These are phyloP conservation scores for Germaria angustata DNA, from an alignment of 2,888 invertebrate species.

Conservation along the genomic window DNA sequence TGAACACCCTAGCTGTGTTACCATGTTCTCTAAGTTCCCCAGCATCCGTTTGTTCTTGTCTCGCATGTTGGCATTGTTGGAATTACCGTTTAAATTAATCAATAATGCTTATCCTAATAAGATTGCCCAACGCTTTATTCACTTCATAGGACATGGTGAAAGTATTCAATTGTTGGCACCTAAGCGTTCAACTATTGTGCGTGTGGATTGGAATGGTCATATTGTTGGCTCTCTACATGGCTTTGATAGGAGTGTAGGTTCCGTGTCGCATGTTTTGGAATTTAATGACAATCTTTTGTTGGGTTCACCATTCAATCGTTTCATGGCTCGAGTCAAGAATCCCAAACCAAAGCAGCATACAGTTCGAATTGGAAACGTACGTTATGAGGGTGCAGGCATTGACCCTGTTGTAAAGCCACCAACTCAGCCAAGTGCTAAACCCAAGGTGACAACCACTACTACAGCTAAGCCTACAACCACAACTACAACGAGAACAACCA, in stretches of 20 bases:
- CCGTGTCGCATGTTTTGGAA: constrained; percentile 85
- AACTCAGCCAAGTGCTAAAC: constrained; percentile 69
- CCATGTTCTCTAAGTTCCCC: constrained; percentile 84
- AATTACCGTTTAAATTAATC: constrained; percentile 84
- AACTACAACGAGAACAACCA: constrained; percentile 68
- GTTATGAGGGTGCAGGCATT: constrained; percentile 75
- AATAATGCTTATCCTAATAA: constrained; percentile 85
- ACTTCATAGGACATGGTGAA: constrained; percentile 86
- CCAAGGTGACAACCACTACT: constrained; percentile 32
- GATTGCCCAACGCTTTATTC: constrained; percentile 83
- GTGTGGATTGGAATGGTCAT: constrained; percentile 86
- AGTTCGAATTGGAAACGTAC: constrained; percentile 76
- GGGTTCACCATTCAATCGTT: constrained; percentile 86
- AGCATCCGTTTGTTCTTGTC: constrained; percentile 84
- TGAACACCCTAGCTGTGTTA: constrained; percentile 82
- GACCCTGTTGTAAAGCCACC: constrained; percentile 73
- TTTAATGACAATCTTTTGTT: constrained; percentile 84
- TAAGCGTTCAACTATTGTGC: constrained; percentile 82
- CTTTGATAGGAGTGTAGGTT: constrained; percentile 81
- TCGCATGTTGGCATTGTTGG: constrained; percentile 82
- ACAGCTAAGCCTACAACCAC: constrained; percentile 67
- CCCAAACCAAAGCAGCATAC: constrained; percentile 74
- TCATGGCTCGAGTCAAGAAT: constrained; percentile 84
- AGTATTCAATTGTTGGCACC: constrained; percentile 75
- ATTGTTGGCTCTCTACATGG: constrained; percentile 86